Conservation (phyloP, 2,888 invertebrate species). For the Lepetodrilus schrolli region DNA sequence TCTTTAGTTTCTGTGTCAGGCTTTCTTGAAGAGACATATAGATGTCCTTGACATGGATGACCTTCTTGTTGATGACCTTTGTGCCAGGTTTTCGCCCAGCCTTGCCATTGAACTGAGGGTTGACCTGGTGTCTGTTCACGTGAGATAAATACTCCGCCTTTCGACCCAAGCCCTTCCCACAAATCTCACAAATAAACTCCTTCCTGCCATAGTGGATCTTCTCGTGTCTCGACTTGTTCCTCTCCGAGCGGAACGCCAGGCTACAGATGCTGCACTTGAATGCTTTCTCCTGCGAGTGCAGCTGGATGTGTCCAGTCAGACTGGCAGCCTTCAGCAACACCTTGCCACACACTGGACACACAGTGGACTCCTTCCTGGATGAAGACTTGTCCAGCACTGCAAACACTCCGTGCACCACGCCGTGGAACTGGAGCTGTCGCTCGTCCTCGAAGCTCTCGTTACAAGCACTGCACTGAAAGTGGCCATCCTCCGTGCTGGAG, state of each 20-base stretch:
- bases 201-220: background rate
- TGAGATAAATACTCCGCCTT: background rate
- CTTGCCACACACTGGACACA: conserved; percentile 23
- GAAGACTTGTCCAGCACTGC: no score
- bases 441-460: background rate
- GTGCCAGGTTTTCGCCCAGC: conserved; percentile 1
- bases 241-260: background rate
- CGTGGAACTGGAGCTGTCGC: background rate
- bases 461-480: background rate
- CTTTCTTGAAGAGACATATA: background rate
- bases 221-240: background rate
- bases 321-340: conserved; percentile 9
- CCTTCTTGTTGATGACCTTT: background rate
- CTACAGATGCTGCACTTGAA: background rate
- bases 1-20: background rate
- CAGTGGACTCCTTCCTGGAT: background rate
- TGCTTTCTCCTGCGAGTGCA: background rate
- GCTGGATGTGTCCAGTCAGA: background rate
- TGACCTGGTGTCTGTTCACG: background rate
- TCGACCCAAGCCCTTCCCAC: background rate
- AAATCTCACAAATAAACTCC: background rate
- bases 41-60: background rate
- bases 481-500: background rate
- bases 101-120: background rate
- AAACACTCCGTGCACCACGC: conserved; percentile 1